A percentile compares a stretch with the other conserved stretches of the same genome.
Conservation (phyloP, 2,888 invertebrate species). For the Auanema sp. region DNA sequence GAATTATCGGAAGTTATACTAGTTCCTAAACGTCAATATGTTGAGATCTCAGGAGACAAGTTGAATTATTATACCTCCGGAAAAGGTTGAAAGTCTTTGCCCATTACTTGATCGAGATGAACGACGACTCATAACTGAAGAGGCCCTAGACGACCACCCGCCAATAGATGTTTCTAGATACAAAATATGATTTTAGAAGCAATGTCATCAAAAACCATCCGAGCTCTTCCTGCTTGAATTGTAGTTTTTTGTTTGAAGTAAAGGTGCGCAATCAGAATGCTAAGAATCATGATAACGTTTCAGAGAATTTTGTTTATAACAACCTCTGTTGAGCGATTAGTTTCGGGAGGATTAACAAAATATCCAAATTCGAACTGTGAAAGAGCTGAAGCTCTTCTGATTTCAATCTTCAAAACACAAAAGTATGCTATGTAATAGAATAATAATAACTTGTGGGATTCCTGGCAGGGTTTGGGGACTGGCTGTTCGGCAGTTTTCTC, state of each 20-base stretch:
- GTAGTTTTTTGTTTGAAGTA: constrained; percentile 45
- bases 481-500: constrained; percentile 50
- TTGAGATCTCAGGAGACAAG: not conserved
- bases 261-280: constrained; percentile 61
- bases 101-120: constrained; percentile 59
- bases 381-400: constrained; percentile 59
- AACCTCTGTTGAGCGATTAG: not conserved
- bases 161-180: constrained; percentile 56
- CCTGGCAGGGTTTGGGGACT: constrained; percentile 63
- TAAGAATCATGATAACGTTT: constrained; percentile 12
- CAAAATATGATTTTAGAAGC: constrained; percentile 9
- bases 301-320: not conserved
- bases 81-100: constrained; percentile 60
- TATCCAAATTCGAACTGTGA: constrained; percentile 64
- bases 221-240: constrained; percentile 44
- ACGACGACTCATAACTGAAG: constrained; percentile 60
- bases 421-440: no score
- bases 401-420: no score
- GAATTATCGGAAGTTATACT: constrained; percentile 63
- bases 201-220: constrained; percentile 32
- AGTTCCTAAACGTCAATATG: constrained; percentile 38
- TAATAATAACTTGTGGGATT: constrained; percentile 57
- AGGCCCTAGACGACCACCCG: constrained; percentile 61
- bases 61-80: constrained; percentile 33
- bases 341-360: constrained; percentile 62